These are phyloP conservation scores for Tychaedon coryphoeus DNA, from an alignment of 2,113 vertebrate species.

Conservation along the genomic window DNA sequence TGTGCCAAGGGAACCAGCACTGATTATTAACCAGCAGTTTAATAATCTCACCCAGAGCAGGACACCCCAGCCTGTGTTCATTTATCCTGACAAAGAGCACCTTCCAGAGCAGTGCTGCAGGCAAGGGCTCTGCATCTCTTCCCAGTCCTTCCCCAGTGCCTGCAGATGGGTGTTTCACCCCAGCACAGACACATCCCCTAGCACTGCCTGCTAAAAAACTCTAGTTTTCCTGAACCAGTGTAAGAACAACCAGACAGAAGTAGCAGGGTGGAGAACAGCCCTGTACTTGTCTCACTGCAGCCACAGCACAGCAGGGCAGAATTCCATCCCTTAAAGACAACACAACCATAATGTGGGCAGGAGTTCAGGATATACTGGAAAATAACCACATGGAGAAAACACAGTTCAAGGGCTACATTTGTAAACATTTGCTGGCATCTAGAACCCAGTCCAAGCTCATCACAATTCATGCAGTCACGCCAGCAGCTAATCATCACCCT, in stretches of 20 bases:
- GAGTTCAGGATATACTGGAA: background rate
- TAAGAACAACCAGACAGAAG: background rate
- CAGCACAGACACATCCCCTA: background rate
- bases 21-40: fast-evolving
- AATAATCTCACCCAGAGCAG: background rate
- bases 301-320: background rate
- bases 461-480: background rate
- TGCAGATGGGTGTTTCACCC: background rate
- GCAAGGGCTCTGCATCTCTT: fast-evolving
- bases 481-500: background rate
- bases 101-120: background rate
- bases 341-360: background rate
- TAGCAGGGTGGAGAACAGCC: background rate
- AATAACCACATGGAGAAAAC: background rate
- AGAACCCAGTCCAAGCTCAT: background rate
- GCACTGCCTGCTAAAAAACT: background rate
- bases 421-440: background rate
- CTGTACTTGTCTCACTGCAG: background rate
- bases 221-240: background rate
- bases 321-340: background rate
- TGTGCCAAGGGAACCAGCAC: background rate
- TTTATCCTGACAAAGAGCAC: background rate
- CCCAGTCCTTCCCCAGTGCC: background rate
- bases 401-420: background rate
- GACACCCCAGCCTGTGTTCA: background rate